These are phyloP conservation scores for Ruditapes philippinarum DNA, from an alignment of 1,140 invertebrate species.

Conservation along the genomic window DNA sequence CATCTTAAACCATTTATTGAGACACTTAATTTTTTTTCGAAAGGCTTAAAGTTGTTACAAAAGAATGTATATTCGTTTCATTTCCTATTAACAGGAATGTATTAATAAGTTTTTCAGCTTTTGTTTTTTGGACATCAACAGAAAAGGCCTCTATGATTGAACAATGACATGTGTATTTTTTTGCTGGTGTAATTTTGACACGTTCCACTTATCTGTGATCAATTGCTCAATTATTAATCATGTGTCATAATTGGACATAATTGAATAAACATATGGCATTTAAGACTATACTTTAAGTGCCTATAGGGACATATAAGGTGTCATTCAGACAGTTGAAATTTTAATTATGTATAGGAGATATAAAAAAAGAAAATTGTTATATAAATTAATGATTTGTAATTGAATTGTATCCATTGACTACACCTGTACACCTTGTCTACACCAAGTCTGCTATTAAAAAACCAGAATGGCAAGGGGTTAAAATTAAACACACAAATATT, in stretches of 20 bases:
- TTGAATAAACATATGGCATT: background rate
- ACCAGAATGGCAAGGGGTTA: too few species aligned
- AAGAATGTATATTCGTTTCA: too few species aligned
- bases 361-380: too few species aligned
- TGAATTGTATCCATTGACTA: background rate
- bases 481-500: too few species aligned
- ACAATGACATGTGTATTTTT: background rate
- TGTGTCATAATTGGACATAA: background rate
- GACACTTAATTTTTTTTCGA: too few species aligned
- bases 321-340: background rate
- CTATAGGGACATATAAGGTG: background rate
- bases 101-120: too few species aligned
- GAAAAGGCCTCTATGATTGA: too few species aligned
- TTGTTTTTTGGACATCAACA: too few species aligned
- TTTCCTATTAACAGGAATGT: too few species aligned
- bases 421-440: background rate
- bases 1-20: too few species aligned
- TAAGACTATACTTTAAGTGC: background rate
- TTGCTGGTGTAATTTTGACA: background rate
- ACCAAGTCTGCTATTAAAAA: background rate
- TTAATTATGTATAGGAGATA: background rate
- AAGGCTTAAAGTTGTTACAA: too few species aligned
- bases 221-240: background rate
- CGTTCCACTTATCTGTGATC: background rate
- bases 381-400: background rate